These are phyloP conservation scores for Scaptomyza pallida DNA, from an alignment of 1,140 invertebrate genomes.

Conservation along the genomic window DNA sequence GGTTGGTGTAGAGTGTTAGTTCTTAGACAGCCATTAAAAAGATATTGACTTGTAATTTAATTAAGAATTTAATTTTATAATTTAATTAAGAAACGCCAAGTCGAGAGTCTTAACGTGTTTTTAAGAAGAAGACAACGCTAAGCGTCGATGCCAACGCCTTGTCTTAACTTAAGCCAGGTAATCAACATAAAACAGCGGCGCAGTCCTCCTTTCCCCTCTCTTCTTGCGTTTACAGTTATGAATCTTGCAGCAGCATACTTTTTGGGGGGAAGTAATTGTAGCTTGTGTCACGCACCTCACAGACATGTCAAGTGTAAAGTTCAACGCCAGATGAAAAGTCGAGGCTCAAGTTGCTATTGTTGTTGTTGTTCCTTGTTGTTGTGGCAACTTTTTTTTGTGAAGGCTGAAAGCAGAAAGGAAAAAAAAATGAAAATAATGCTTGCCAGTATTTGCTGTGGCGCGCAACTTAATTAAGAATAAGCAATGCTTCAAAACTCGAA, in stretches of 20 bases:
- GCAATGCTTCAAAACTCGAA: constrained; percentile 56
- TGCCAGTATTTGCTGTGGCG: constrained; percentile 35
- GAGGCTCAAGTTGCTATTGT: constrained; percentile 9
- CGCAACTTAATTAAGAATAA: constrained; percentile 75
- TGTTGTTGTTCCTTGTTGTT: constrained; percentile 34
- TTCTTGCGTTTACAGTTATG: constrained; percentile 26
- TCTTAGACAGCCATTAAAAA: constrained; percentile 23
- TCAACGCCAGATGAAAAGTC: constrained; percentile 17
- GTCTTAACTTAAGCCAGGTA: constrained; percentile 18
- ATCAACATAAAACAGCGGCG: constrained; percentile 27
- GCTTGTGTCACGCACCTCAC: constrained; percentile 10
- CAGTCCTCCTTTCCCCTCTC: neutral
- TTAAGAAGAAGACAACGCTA: neutral
- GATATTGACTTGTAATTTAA: constrained; percentile 56
- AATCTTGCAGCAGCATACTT: constrained; percentile 32
- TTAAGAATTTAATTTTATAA: constrained; percentile 57
- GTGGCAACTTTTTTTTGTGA: constrained; percentile 13
- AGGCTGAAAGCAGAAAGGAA: too few species aligned
- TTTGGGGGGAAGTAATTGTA: neutral
- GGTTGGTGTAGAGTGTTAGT: neutral
- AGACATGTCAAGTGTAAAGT: constrained; percentile 35
- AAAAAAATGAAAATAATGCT: constrained; percentile 10
- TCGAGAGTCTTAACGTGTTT: constrained; percentile 14
- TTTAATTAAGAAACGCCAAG: constrained; percentile 48
- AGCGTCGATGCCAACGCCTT: neutral